Evolutionary conservation across 2,113 vertebrate genomes (phyloP).

Genomic region (Neomonachus schauinslandi): DNA sequence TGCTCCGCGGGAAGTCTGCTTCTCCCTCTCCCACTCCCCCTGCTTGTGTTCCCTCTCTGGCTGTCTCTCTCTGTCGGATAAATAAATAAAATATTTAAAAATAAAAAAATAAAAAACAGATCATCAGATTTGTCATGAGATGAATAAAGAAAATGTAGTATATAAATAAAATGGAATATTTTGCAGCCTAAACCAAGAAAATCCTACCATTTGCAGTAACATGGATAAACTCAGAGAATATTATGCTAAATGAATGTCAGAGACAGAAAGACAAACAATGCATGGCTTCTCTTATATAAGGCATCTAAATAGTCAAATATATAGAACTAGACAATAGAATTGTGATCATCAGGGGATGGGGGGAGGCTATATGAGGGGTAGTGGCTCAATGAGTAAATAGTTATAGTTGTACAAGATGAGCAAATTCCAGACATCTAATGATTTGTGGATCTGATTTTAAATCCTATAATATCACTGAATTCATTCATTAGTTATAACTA

Average conservation of each 20-base stretch:
- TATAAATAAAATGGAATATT: not conserved
- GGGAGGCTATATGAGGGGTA: not conserved
- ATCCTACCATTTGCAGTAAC: not conserved
- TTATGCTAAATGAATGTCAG: not conserved
- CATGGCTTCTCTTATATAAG: not conserved
- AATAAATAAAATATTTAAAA: too few species aligned
- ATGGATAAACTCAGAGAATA: not conserved
- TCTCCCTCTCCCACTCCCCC: too few species aligned
- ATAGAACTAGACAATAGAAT: not conserved
- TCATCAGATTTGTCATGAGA: not conserved
- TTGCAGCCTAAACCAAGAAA: not conserved
- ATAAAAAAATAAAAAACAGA: not conserved
- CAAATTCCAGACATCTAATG: not conserved
- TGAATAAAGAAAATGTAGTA: not conserved
- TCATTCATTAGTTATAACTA: not conserved
- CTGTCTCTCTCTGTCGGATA: too few species aligned
- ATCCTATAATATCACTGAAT: not conserved
- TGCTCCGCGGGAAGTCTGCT: too few species aligned
- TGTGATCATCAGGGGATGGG: not conserved
- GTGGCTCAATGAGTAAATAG: too few species aligned
- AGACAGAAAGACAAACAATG: not conserved
- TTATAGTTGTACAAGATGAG: not conserved
- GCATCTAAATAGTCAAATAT: not conserved
- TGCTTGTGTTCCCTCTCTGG: too few species aligned
- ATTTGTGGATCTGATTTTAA: not conserved